Conservation (phyloP, 2,113 vertebrate genomes). For the Typhlomys cinereus region DNA sequence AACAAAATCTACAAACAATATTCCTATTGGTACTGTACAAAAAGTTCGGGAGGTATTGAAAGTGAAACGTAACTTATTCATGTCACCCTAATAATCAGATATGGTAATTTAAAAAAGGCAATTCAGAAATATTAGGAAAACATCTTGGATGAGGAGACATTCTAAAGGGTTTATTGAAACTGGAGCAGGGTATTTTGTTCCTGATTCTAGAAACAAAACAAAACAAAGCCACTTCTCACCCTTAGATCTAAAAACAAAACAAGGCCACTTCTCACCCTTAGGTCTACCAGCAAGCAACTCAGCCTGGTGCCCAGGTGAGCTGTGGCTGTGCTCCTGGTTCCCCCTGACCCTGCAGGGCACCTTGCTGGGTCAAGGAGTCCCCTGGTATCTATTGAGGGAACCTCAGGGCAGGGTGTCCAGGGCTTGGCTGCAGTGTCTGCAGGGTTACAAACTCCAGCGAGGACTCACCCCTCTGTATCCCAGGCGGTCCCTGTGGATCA, state of each 20-base stretch:
- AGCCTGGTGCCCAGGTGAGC: no score
- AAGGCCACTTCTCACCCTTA: not conserved
- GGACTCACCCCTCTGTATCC: slow-evolving; percentile 78
- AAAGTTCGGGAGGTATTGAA: not conserved
- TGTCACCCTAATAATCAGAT: slow-evolving; percentile 48
- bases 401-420: rapidly evolving
- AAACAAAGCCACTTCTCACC: no score
- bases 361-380: rapidly evolving
- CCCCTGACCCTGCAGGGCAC: not conserved
- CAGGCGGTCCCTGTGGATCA: slow-evolving; percentile 79
- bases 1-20: not conserved
- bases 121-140: slow-evolving; percentile 12
- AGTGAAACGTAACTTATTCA: not conserved
- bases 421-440: not conserved
- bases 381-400: not conserved
- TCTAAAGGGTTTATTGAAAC: not conserved
- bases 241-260: not conserved
- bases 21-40: not conserved
- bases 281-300: not conserved
- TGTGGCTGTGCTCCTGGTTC: not conserved
- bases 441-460: not conserved
- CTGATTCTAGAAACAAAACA: not conserved
- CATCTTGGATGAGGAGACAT: not conserved
- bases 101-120: not conserved
- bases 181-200: not conserved